Conservation (phyloP, 2,797 vertebrate genomes). For the Melanotaenia trifasciata region DNA sequence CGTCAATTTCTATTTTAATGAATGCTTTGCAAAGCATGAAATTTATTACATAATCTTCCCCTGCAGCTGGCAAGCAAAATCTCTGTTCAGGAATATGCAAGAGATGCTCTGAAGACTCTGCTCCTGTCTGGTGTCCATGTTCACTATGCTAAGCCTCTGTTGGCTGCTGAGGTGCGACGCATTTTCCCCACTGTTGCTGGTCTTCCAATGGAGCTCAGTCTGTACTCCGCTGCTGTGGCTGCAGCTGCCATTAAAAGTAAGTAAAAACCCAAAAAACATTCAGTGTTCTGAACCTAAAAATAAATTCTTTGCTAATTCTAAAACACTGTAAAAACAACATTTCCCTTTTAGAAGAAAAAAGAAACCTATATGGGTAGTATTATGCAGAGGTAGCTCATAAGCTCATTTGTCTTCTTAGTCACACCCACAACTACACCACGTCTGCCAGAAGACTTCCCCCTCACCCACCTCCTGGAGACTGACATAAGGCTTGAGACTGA, state of each 20-base stretch:
- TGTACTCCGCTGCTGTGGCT: conserved; percentile 79
- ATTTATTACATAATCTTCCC: background rate
- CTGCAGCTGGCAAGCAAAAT: conserved; percentile 63
- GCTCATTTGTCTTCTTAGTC: conserved; percentile 64
- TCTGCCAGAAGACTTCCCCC: conserved; percentile 75
- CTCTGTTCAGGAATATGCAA: conserved; percentile 38
- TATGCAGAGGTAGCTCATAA: background rate
- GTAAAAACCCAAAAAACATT: conserved; percentile 5
- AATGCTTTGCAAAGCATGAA: background rate
- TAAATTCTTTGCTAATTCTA: background rate
- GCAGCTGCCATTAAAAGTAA: conserved; percentile 70
- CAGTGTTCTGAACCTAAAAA: too few relatives aligned
- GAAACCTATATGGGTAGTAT: background rate
- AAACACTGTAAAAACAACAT: background rate
- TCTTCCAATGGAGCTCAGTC: conserved; percentile 84
- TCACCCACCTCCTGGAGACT: conserved; percentile 76
- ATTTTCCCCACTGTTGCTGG: conserved; percentile 83
- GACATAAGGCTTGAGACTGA: conserved; percentile 80
- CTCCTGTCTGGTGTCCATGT: conserved; percentile 63
- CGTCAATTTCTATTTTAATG: conserved; percentile 1
- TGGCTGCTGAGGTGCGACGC: conserved; percentile 79
- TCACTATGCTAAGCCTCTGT: conserved; percentile 75
- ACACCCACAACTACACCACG: conserved; percentile 75
- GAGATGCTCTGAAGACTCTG: conserved; percentile 55
- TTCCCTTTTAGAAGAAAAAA: background rate